Percentiles rank a stretch among this genome's conserved stretches.
Evolutionary conservation across 1,140 invertebrate genomes (phyloP).

Genomic region (Macrocentrus cingulum): DNA sequence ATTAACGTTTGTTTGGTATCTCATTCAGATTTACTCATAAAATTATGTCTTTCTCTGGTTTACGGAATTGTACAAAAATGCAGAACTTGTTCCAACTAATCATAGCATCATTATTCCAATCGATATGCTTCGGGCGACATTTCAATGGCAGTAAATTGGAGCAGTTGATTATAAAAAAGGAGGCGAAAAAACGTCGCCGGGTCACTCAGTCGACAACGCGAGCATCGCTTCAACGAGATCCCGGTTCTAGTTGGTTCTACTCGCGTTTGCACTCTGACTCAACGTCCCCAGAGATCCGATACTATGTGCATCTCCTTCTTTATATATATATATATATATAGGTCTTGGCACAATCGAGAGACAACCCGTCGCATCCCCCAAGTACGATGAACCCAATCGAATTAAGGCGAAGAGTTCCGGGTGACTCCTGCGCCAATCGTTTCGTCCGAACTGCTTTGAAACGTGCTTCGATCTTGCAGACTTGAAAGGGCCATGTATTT

Average conservation of each 20-base stretch:
- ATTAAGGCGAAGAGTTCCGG: conserved; percentile 34
- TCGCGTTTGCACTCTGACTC: conserved; percentile 35
- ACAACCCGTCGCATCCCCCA: neutral
- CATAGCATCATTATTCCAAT: too few species aligned
- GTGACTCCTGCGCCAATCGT: conserved; percentile 11
- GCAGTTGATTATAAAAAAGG: conserved; percentile 8
- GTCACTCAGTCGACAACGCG: neutral
- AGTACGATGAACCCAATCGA: conserved; percentile 31
- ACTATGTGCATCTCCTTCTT: conserved; percentile 8
- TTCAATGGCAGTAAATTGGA: neutral
- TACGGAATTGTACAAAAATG: too few species aligned
- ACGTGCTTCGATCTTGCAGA: conserved; percentile 18
- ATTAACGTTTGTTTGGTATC: too few species aligned
- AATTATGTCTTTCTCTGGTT: too few species aligned
- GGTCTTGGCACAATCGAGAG: neutral
- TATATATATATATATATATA: too few species aligned
- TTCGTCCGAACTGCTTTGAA: conserved; percentile 15
- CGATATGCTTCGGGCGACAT: neutral
- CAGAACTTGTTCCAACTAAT: too few species aligned
- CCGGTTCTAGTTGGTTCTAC: conserved; percentile 25
- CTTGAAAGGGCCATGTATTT: conserved; percentile 6
- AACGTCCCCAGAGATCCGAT: conserved; percentile 20
- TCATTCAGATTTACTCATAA: too few species aligned
- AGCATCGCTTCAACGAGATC: conserved; percentile 8
- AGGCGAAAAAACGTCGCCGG: neutral